Base-by-base conservation (phyloP, 64 coral and sea anemone genomes). In the Montipora efflorescens region DNA sequence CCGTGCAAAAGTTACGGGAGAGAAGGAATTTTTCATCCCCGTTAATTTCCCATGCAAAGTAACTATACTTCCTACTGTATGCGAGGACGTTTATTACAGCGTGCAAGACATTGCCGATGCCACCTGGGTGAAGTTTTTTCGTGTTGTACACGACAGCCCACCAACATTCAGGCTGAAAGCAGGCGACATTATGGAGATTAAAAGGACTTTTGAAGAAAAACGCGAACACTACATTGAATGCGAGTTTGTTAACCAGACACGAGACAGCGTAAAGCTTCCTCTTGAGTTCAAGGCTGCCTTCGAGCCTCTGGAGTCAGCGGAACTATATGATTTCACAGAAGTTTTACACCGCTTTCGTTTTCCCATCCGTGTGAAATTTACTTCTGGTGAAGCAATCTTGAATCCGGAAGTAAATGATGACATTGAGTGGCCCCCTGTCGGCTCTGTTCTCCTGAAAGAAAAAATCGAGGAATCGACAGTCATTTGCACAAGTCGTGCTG, bases 361-460 rank as follows among this genome's bases (percentile, higher is more conserved):
- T 72, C 82, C 82, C 15, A 8, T 86, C 36, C 82, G 82, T 1
- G 82, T 72, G 62, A 86, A 51, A 68, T 86, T 86, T 10, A 86
- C 9, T 58, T 85, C 61, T 22, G 1, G 82, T 18, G 44, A 86
- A 3, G 66, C 43, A 43, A 11, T 8, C 10, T 71, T 86, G 66
- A 66, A 86, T 64, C 8, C 61, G 47, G 64, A 4, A 22, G 82
- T n/a, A 71, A 71, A 72, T 59, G 46, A 23, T 49, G 47, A 71
- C 15, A 50, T 50, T 71, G 82, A 86, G 2, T 72, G 68, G 44
- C 47, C 11, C 1, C 50, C 82, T 4, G 14, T 72, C 16, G 66
- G 44, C 4, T 86, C 82, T 3, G 82, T 86, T 8, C 66, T 86
- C 82, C 71, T 86, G 47, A 86, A 72, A 86, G 82, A 72, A 86